phyloP scores from a whole-genome alignment of 2,888 invertebrate species.

The Stenichneumon culpator region DNA sequence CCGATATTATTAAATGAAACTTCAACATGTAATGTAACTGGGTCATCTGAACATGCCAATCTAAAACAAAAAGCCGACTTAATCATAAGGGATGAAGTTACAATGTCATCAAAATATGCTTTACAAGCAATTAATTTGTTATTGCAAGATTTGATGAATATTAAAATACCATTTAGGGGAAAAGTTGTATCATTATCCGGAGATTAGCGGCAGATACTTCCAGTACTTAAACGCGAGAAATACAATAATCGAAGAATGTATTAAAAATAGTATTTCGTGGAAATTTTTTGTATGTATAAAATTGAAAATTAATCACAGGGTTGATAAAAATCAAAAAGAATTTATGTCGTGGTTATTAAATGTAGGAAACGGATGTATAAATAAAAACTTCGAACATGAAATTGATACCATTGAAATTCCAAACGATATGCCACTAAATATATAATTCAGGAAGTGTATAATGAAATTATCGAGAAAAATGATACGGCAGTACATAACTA shows the following conservation, averaged over 20 bases:
- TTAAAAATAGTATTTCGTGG: slow-evolving; percentile 40
- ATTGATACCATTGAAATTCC: slow-evolving; percentile 21
- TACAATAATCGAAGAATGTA: slow-evolving; percentile 21
- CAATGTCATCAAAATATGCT: slow-evolving; percentile 60
- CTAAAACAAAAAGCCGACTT: slow-evolving; percentile 45
- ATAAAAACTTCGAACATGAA: slow-evolving; percentile 11
- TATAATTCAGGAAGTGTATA: slow-evolving; percentile 43
- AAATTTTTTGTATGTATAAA: slow-evolving; percentile 5
- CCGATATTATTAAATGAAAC: slow-evolving; percentile 23
- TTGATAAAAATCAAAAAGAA: slow-evolving; percentile 38
- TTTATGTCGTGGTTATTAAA: slow-evolving; percentile 53
- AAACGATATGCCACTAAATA: not conserved
- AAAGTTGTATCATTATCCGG: slow-evolving; percentile 26
- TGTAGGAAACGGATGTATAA: slow-evolving; percentile 43
- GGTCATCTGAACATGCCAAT: slow-evolving; percentile 30
- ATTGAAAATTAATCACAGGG: slow-evolving; percentile 53
- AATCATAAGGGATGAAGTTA: slow-evolving; percentile 64
- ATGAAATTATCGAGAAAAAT: slow-evolving; percentile 11
- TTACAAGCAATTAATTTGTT: slow-evolving; percentile 47
- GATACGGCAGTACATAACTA: slow-evolving; percentile 20
- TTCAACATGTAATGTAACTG: slow-evolving; percentile 48
- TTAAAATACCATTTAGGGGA: slow-evolving; percentile 20
- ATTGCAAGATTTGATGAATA: slow-evolving; percentile 26
- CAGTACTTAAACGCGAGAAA: slow-evolving; percentile 39
- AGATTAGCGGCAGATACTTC: slow-evolving; percentile 44